Percentiles rank a stretch among this genome's conserved stretches.
phyloP scores from a whole-genome alignment of 2,888 invertebrate genomes.

The Acanthosoma haemorrhoidale region DNA sequence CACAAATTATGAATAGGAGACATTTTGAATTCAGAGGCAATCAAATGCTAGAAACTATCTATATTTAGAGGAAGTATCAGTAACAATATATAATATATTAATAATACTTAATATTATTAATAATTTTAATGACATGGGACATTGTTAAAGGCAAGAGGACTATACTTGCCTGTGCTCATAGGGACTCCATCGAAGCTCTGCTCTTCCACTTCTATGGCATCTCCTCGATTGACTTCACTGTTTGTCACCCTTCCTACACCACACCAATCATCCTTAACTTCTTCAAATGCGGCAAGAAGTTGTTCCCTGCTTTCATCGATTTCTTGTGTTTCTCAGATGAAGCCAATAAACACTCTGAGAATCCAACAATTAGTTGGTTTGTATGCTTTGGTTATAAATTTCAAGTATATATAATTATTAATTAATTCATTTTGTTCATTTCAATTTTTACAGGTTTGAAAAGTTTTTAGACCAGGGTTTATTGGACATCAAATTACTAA shows the following conservation, averaged over 20 bases:
- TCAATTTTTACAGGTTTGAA: background rate
- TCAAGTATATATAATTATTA: too few relatives aligned
- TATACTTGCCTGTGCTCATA: background rate
- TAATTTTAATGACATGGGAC: background rate
- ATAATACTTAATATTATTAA: too few relatives aligned
- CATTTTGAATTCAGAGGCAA: too few relatives aligned
- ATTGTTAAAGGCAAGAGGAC: constrained; percentile 5
- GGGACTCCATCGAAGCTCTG: constrained; percentile 4
- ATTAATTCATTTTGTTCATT: too few relatives aligned
- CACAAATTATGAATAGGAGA: too few relatives aligned
- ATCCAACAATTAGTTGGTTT: background rate
- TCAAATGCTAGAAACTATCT: too few relatives aligned
- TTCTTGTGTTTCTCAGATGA: background rate
- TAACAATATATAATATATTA: too few relatives aligned
- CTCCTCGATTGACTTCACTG: background rate
- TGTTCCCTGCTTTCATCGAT: background rate
- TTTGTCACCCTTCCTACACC: background rate
- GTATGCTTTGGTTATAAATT: too few relatives aligned
- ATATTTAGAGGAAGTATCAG: too few relatives aligned
- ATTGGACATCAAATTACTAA: background rate
- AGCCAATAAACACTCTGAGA: background rate
- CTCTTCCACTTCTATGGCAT: background rate
- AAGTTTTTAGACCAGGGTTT: background rate
- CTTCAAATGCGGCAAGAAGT: background rate
- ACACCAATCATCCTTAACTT: background rate